Evolutionary conservation across 2,888 invertebrate species (phyloP), one percentile per base, ranked within the genome.

Genomic region (Rhimphoctona megacephalus): DNA sequence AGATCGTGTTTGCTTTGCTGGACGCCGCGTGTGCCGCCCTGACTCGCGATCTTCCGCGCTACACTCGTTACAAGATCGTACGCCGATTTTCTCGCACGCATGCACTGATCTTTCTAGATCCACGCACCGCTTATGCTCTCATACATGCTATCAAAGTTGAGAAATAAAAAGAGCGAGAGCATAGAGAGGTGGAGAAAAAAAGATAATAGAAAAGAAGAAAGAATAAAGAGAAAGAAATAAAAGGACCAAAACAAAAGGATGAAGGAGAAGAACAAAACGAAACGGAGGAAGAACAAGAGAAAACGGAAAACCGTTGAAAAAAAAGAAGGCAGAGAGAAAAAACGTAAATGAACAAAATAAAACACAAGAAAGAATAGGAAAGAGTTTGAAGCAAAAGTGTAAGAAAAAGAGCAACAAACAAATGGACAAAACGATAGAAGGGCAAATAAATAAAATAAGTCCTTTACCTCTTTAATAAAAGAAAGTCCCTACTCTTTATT

Each of bases 1-100:
- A 88, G 91, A 92, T 91, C 91, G 90, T 89, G 89, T 90, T 88
- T 88, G 89, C 92, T 92, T 92, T 92, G 91, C 90, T 90, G 89
- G 87, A 83, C 89, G 85, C 88, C 90, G 90, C 90, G 86, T 72
- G 81, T 88, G 80, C 83, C 89, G 83, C 83, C 76, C 83, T 25
- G 61, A 30, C 61, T 61, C 61, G 61, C 30, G 54, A 72, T 86
- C 73, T 72, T 81, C 74, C 78, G 84, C 78, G 61, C 36, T 54
- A 61, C 43, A 81, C 87, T 89, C 86, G 88, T 88, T 88, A 86
- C 86, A 77, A 89, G 87, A 89, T 89, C 88, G 81, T 80, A 80
- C 74, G 73, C 66, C 70, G 85, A 87, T 85, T 82, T 85, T 87
- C 81, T 83, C 86, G 83, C 86, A 83, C 86, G 83, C 85, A 81